Conservation (phyloP, 2,113 vertebrate species). For the Hippocampus guttulatus region DNA sequence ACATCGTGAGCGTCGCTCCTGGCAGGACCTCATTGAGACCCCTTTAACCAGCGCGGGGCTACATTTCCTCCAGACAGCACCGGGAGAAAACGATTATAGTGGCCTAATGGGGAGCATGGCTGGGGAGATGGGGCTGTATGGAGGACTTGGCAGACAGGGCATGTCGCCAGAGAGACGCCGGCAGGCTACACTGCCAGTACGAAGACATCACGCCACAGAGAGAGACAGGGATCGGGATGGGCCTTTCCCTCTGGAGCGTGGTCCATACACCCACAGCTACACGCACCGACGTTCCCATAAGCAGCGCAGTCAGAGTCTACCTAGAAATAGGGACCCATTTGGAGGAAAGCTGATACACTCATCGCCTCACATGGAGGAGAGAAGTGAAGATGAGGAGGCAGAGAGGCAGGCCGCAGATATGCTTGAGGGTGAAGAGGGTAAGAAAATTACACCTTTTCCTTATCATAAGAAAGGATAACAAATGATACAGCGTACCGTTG, state of each 20-base stretch:
- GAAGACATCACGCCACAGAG: slow-evolving; percentile 75
- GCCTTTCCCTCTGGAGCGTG: slow-evolving; percentile 82
- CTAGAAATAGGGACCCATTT: slow-evolving; percentile 78
- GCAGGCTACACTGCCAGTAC: slow-evolving; percentile 78
- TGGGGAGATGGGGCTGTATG: slow-evolving; percentile 58
- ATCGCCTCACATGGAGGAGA: slow-evolving; percentile 70
- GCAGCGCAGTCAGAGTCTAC: slow-evolving; percentile 86
- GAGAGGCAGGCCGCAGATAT: slow-evolving; percentile 54
- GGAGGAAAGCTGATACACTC: slow-evolving; percentile 58
- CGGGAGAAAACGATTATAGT: slow-evolving; percentile 70
- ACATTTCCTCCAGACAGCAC: slow-evolving; percentile 84
- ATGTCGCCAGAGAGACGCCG: slow-evolving; percentile 78
- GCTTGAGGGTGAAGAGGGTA: slow-evolving; percentile 66
- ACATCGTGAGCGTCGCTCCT: slow-evolving; percentile 79
- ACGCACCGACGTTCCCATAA: slow-evolving; percentile 74
- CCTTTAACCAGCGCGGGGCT: slow-evolving; percentile 81
- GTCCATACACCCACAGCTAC: slow-evolving; percentile 62
- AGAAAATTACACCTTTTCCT: slow-evolving; percentile 20
- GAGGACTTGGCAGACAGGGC: slow-evolving; percentile 58
- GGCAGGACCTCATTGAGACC: slow-evolving; percentile 86
- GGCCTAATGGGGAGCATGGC: slow-evolving; percentile 63
- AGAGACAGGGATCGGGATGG: slow-evolving; percentile 77
- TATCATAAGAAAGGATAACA: neutral
- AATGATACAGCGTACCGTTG: neutral
- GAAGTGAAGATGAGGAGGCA: slow-evolving; percentile 72